Conservation (phyloP, 2,888 invertebrate species). For the Phragmatobia fuliginosa region DNA sequence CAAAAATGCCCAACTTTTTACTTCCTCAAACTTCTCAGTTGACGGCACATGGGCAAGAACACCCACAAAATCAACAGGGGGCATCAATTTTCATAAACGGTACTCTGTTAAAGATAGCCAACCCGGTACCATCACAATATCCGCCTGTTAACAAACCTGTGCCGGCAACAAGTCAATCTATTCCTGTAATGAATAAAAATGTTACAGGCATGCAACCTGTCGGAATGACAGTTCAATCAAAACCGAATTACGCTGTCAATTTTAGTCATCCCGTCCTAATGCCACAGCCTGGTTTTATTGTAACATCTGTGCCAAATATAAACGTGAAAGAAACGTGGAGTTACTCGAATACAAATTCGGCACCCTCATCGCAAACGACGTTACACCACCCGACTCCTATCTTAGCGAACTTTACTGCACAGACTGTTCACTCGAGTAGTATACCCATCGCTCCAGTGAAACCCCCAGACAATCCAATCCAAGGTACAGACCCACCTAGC, state of each 20-base stretch:
- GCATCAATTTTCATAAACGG: slow-evolving; percentile 84
- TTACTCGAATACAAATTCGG: slow-evolving; percentile 68
- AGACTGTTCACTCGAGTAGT: slow-evolving; percentile 77
- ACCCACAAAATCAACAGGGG: slow-evolving; percentile 77
- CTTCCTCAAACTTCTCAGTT: slow-evolving; percentile 77
- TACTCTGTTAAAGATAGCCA: slow-evolving; percentile 81
- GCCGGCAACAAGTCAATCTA: slow-evolving; percentile 73
- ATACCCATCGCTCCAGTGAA: slow-evolving; percentile 82
- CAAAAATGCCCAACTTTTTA: slow-evolving; percentile 86
- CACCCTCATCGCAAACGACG: slow-evolving; percentile 67
- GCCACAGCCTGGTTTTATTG: slow-evolving; percentile 82
- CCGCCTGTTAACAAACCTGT: slow-evolving; percentile 72
- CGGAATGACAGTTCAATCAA: slow-evolving; percentile 82
- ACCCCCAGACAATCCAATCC: slow-evolving; percentile 82
- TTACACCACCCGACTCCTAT: slow-evolving; percentile 77
- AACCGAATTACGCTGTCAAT: slow-evolving; percentile 84
- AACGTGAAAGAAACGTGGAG: slow-evolving; percentile 84
- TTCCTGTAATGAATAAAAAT: slow-evolving; percentile 79
- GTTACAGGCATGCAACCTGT: slow-evolving; percentile 78
- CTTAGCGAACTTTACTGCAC: slow-evolving; percentile 72
- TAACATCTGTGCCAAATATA: slow-evolving; percentile 85
- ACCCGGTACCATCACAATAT: slow-evolving; percentile 72
- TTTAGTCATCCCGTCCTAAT: slow-evolving; percentile 81
- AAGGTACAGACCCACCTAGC: slow-evolving; percentile 81
- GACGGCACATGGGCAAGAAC: slow-evolving; percentile 73